Base-by-base conservation (phyloP, 1,140 invertebrate genomes). In the Homarus americanus region DNA sequence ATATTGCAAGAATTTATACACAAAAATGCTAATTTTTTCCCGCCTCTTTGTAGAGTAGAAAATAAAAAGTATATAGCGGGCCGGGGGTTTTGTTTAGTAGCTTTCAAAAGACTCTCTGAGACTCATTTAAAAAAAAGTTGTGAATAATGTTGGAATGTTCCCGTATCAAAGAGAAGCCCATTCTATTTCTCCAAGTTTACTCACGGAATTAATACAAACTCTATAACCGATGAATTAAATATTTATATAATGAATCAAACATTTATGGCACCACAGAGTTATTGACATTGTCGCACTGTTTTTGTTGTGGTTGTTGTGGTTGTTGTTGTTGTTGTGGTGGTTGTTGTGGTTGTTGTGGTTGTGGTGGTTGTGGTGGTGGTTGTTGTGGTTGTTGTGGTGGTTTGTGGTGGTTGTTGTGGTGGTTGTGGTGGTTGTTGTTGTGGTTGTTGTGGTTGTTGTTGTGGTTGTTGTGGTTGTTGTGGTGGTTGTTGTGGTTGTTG, bases 1-100 rank as follows among this genome's bases (percentile, higher is more conserved):
- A 72, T 84, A 72, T n/a, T 84, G 10, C 82, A 72, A 32, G 24
- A 84, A 72, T 72, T 72, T 72, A 38, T 58, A 69, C 63, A 41
- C 63, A 84, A 84, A 84, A 84, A 69, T n/a, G 2, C 17, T 12
- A 10, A 44, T 72, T 83, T 69, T 83, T 83, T 69, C 9, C 44
- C 40, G 36, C 53, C 53, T 24, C 9, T 58, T 5, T 58, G 9
- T 58, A 32, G 66, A 69, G 66, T 69, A 32, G 66, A 24, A n/a
- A 3, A 40, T 40, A 79, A 79, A 79, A 79, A 15, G 34, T 38
- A 36, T 5, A 4, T 10, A 28, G 41, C 17, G 32, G 28, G 44
- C 4, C 4, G 15, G 15, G 3, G 5, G n/a, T n/a, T 63, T 76
- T 75, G n/a, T 75, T 49, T 9, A 28, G 20, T 34, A 24, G 2